These are phyloP conservation scores for Melanotaenia pygmaea DNA, from an alignment of 2,797 vertebrate species.

Conservation along the genomic window DNA sequence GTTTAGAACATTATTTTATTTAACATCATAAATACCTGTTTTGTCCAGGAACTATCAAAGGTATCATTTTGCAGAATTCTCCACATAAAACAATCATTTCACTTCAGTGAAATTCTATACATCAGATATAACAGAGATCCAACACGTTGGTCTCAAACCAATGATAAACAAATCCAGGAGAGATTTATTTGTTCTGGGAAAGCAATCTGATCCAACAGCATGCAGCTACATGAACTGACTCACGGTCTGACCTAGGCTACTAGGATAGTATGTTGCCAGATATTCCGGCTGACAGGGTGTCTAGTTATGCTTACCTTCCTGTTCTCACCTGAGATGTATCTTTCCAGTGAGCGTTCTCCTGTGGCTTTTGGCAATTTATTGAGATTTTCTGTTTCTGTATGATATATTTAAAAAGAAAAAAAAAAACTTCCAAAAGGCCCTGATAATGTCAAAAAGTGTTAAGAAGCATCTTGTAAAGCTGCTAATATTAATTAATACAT, in stretches of 20 bases:
- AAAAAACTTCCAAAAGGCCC: not conserved
- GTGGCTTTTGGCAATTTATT: constrained; percentile 5
- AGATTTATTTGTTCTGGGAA: not conserved
- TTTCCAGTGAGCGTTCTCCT: constrained; percentile 1
- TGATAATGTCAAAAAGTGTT: not conserved
- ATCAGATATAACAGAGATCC: not conserved
- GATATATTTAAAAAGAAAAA: not conserved
- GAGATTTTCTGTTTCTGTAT: constrained; percentile 2
- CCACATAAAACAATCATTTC: not conserved
- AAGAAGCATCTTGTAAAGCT: not conserved
- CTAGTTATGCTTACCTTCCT: constrained; percentile 1
- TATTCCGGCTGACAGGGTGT: constrained; percentile 1
- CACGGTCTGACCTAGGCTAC: not conserved
- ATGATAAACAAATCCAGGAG: not conserved
- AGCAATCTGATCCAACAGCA: not conserved
- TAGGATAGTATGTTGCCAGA: not conserved
- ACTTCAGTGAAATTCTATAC: not conserved
- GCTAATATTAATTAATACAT: not conserved
- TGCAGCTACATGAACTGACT: not conserved
- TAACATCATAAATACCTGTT: too few relatives aligned
- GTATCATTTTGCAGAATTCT: not conserved
- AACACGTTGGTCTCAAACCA: not conserved
- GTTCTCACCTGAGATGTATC: not conserved
- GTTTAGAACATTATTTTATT: too few relatives aligned
- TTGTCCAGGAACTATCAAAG: not conserved